Evolutionary conservation across 2,113 vertebrate species (phyloP), one percentile per base, ranked within the genome.

Genomic region (Phasianus colchicus): DNA sequence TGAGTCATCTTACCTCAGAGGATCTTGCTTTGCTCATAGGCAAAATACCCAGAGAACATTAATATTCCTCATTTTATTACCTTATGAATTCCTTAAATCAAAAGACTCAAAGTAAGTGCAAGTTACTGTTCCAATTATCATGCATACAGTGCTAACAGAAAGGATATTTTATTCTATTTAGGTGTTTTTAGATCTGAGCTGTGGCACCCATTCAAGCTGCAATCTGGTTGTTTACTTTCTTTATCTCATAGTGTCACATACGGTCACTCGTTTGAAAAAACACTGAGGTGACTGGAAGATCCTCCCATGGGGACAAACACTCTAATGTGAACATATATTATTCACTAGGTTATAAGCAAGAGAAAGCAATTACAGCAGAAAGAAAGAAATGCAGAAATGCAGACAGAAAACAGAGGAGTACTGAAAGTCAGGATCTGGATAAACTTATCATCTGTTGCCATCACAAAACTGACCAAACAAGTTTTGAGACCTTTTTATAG

Each of bases 311-410:
- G 94, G 96, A 95, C 90, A 93, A 96, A 88, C 82, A 88, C 83
- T 96, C 86, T 96, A 96, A 96, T 95, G 89, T 95, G 92, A 93
- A 83, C 89, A 96, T 96, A 88, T 93, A 96, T 97, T 96, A 97
- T 97, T 96, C 85, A 97, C 93, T 88, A 96, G 83, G 40, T 69
- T 96, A 87, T 95, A 91, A 96, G 93, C 86, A 95, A 88, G 84
- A 66, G 52, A 96, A 96, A 79, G 86, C 95, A 96, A 95, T 96
- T 96, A 96, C 83, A 89, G 92, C 38, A 91, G 63, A 91, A 93
- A 91, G 80, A 73, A 86, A 82, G 48, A 83, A 95, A 89, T 73
- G 78, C 66, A 85, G 50, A 63, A 73, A 58, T 94, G 42, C 9
- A 81, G 43, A 65, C 67, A 5, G 24, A 89, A 61, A 92, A 25